phyloP scores from a whole-genome alignment of 2,797 vertebrate species.

The Muscicapa striata region DNA sequence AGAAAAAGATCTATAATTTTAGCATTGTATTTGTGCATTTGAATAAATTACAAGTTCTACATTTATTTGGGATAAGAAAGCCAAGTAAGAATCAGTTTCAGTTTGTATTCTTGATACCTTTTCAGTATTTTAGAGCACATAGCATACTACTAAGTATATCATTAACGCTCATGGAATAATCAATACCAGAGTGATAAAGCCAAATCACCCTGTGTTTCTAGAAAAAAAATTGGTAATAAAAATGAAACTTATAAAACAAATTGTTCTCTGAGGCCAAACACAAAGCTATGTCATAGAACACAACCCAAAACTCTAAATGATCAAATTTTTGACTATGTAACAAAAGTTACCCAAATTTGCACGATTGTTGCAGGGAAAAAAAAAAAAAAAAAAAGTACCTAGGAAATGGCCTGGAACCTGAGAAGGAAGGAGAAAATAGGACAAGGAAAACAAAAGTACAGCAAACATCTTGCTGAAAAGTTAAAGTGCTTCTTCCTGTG shows the following conservation, averaged over 20 bases:
- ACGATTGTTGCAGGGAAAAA: neutral
- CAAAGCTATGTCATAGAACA: accelerated
- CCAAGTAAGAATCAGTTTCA: neutral
- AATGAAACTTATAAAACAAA: neutral
- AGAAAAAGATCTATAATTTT: neutral
- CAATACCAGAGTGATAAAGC: neutral
- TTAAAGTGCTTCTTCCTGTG: neutral
- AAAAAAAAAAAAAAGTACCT: neutral
- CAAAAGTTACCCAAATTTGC: neutral
- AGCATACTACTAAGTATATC: neutral
- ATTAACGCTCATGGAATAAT: neutral
- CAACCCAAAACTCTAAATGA: neutral
- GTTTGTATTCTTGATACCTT: neutral
- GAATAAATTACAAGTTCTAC: neutral
- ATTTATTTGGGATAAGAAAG: neutral
- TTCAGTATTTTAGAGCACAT: neutral
- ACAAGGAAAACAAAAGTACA: neutral
- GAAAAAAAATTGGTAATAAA: neutral
- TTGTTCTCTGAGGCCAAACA: neutral
- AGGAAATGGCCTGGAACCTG: neutral
- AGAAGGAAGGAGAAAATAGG: neutral
- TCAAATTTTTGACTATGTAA: neutral
- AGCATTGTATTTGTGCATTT: neutral
- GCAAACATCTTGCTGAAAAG: neutral
- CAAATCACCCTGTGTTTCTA: neutral